Evolutionary conservation across 2,113 vertebrate genomes (phyloP).

Genomic region (Xenus cinereus): DNA sequence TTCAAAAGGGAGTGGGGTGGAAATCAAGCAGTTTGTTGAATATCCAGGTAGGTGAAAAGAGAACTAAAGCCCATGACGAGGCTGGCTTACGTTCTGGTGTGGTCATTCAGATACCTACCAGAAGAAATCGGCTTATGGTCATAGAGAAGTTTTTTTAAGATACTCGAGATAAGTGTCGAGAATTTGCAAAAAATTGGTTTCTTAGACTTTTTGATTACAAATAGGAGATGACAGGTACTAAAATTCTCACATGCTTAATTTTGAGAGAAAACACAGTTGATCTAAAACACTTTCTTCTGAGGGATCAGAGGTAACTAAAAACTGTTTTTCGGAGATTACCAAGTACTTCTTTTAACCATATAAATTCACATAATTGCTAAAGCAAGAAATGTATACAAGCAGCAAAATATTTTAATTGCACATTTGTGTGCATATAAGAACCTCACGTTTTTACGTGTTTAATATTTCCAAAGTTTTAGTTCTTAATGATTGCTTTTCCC

Average conservation of each 20-base stretch:
- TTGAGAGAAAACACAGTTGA: background rate
- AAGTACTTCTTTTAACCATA: background rate
- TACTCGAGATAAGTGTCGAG: background rate
- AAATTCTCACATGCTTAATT: background rate
- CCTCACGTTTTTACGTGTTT: background rate
- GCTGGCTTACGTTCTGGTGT: background rate
- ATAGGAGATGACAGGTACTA: background rate
- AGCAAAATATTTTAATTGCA: background rate
- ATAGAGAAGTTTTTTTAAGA: background rate
- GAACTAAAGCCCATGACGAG: background rate
- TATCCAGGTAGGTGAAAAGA: background rate
- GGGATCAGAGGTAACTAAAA: background rate
- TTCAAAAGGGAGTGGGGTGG: background rate
- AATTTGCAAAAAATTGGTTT: background rate
- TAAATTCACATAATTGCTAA: background rate
- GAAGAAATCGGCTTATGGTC: background rate
- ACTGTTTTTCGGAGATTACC: background rate
- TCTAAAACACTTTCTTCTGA: background rate
- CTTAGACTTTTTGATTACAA: background rate
- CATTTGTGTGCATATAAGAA: background rate
- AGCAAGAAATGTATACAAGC: background rate
- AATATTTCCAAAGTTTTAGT: background rate
- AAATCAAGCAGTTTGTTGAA: background rate
- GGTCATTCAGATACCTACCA: background rate
- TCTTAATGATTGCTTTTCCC: background rate